A percentile compares a stretch with the other conserved stretches of the same genome.
Conservation (phyloP, 2,113 vertebrate species). For the Caranx ignobilis region DNA sequence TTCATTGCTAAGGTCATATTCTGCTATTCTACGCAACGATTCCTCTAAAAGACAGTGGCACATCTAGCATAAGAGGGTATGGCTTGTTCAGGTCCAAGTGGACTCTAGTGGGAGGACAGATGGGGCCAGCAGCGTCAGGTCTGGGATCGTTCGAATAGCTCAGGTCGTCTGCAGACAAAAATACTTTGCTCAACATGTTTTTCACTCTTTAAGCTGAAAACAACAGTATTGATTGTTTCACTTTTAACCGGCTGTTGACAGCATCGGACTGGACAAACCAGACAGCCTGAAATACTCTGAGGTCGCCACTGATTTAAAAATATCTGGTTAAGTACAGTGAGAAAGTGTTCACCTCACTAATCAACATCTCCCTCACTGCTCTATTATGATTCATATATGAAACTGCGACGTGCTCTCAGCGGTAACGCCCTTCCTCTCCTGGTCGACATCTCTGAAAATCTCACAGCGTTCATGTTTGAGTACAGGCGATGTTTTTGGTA, state of each 20-base stretch:
- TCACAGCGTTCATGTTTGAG: neutral
- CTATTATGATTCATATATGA: neutral
- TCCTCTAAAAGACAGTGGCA: slow-evolving; percentile 45
- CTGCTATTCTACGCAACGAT: slow-evolving; percentile 24
- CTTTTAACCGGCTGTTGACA: slow-evolving; percentile 30
- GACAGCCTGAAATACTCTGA: slow-evolving; percentile 6
- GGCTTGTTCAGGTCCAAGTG: slow-evolving; percentile 66
- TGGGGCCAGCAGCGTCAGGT: slow-evolving; percentile 74
- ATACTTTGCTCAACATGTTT: slow-evolving; percentile 26
- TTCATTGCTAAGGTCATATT: slow-evolving; percentile 25
- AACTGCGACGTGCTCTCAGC: neutral
- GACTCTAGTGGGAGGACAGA: slow-evolving; percentile 37
- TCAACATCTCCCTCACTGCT: neutral
- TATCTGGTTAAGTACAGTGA: neutral
- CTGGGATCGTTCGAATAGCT: slow-evolving; percentile 35
- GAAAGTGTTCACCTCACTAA: neutral
- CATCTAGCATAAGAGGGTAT: slow-evolving; percentile 42
- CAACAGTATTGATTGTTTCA: slow-evolving; percentile 3
- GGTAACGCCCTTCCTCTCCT: slow-evolving; percentile 20
- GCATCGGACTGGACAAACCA: neutral
- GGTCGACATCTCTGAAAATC: neutral
- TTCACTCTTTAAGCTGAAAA: slow-evolving; percentile 2
- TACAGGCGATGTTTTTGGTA: neutral
- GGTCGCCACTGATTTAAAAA: slow-evolving; percentile 23
- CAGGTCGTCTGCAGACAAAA: neutral